Base-by-base conservation (phyloP, 1,140 invertebrate genomes). In the Stegodyphus mimosarum region DNA sequence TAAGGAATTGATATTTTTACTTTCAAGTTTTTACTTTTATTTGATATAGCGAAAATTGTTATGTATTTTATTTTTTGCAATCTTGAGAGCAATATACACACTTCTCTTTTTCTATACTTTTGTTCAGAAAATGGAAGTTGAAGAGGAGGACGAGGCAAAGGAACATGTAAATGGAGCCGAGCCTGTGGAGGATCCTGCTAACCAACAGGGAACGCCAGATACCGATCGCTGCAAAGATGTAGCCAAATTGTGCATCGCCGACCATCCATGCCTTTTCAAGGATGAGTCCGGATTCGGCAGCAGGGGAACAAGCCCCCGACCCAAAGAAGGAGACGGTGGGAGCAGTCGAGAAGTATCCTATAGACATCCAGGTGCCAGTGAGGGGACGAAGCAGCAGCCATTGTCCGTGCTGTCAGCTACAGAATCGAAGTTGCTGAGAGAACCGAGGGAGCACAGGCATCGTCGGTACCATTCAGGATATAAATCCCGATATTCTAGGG, bases 401-500 rank as follows among this genome's bases (percentile, higher is more conserved):
- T 49, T 81, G n/a, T 81, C 78, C 0, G 78, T 81, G 1, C 71
- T 84, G 9, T 80, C 77, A 5, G 60, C 84, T 6, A 88, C 86
- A 9, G 88, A 88, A 52, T 77, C 76, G 13, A 89, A 89, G 63
- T 53, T 89, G n/a, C 87, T 88, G 5, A 89, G 89, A 11, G 83
- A 86, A n/a, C 67, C 72, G 0, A 73, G 86, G 17, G 87, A 88
- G 17, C 86, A 87, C 70, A 63, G 80, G 18, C 87, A 87, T 66
- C 71, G 87, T 0, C 48, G 84, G 63, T 88, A 87, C 53, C 86
- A 88, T 63, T 86, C 87, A 64, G 78, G 83, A 9, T 78, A 83
- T 52, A 79, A 87, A n/a, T 87, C 88, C 9, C 60, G 86, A 10
- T 87, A 88, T 18, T 88, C 88, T 6, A 86, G 92, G 60, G 93